Evolutionary conservation across 2,113 vertebrate genomes (phyloP).

Genomic region (Burhinus oedicnemus): DNA sequence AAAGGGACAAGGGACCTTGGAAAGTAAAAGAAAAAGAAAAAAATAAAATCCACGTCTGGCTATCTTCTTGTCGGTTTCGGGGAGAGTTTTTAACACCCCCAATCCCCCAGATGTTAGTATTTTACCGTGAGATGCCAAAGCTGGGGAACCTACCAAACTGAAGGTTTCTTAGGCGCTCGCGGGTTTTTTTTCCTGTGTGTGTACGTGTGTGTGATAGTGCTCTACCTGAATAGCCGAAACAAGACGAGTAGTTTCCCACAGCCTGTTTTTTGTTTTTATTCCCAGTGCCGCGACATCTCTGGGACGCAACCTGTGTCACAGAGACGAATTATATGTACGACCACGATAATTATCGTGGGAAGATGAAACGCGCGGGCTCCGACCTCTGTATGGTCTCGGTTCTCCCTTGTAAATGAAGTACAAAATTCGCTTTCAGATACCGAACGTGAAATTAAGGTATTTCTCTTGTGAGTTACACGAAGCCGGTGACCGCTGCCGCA

Average conservation of each 20-base stretch:
- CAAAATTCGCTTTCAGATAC: background rate
- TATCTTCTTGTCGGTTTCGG: background rate
- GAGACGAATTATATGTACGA: background rate
- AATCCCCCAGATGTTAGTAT: background rate
- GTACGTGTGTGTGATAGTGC: background rate
- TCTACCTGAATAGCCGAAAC: background rate
- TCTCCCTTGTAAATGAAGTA: background rate
- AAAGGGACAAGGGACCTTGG: conserved; percentile 58
- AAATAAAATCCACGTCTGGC: background rate
- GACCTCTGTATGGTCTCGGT: background rate
- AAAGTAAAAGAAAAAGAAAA: conserved; percentile 9
- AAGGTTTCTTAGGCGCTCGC: background rate
- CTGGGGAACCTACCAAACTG: background rate
- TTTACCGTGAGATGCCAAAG: background rate
- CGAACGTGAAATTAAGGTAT: background rate
- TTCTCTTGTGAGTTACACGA: background rate
- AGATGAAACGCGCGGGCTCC: background rate
- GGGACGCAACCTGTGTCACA: background rate
- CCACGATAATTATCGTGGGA: background rate
- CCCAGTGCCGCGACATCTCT: background rate
- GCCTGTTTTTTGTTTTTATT: background rate
- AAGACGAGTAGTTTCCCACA: background rate
- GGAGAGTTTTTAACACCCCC: background rate
- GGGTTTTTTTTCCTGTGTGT: background rate
- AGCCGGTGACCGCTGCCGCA: background rate